Base-by-base conservation (phyloP, 2,888 invertebrate species). In the Hermaeophaga mercurialis region DNA sequence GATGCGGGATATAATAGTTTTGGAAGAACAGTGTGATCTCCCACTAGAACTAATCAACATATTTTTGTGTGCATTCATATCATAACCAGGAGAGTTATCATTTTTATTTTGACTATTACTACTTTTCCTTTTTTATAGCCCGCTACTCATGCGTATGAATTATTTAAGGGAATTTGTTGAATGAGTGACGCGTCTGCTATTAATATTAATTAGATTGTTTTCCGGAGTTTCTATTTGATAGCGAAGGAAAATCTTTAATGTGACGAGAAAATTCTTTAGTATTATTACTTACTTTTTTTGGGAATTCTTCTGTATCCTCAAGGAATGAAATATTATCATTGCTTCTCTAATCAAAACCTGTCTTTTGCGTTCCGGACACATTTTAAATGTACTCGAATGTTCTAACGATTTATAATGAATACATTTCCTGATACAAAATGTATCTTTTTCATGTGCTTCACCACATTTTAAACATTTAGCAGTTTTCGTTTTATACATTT, bases 281-380 rank as follows among this genome's bases (percentile, higher is more conserved):
- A 6, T 12, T 33, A 4, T 33, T n/a, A 6, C 9, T 12, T 3
- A 6, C 3, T 33, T 33, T 33, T 33, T 33, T 33, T n/a, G 33
- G 33, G 12, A 33, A 33, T 33, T 12, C 9, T 33, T 33, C 33
- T n/a, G 22, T 22, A 22, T 3, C 22, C 6, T 22, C 22, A 22
- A 5, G 6, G 22, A 22, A 22, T 3, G 22, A 22, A 5, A 6
- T 22, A 22, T 22, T 22, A 6, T 22, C 22, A 22, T 22, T 3
- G 33, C 9, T 33, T 33, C 33, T 8, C 33, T 33, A 12, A 33
- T 33, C 9, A 5, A n/a, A 6, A 6, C 3, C 9, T 33, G 33
- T 33, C 33, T 48, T 22, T 5, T 26, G n/a, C 15, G 4, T 49
- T 49, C 49, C 3, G 49, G 49, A 11, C 49, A 49, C 9, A 15